Evolutionary conservation across 2,797 vertebrate species (phyloP), one percentile per base, ranked within the genome.

Genomic region (Borostomias antarcticus): DNA sequence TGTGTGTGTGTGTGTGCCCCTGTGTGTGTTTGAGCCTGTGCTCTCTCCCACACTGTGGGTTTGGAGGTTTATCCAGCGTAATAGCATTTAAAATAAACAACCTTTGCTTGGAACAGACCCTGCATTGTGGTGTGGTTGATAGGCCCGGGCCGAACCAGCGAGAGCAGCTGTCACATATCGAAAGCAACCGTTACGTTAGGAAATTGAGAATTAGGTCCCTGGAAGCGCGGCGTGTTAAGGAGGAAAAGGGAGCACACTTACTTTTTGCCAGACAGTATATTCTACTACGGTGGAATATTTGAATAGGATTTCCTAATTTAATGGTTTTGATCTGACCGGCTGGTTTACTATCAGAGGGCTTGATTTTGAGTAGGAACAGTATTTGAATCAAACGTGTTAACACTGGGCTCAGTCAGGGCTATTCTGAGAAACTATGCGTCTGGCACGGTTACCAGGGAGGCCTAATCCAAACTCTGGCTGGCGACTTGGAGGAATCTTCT

Each of bases 181-280:
- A 77, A 81, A 63, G 62, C 52, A 64, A 28, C 70, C 45, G 58
- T 77, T 69, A 48, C 68, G 67, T 69, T 67, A 61, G 81, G 82
- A 89, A 86, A 88, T 82, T 75, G 75, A 75, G 72, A 82, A 85
- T 89, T 80, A 84, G 78, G 76, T 73, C 69, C 69, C 80, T 65
- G 72, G 64, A 76, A 78, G 73, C 23, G 25, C 70, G 60, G 73
- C 64, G 75, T 69, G 70, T 79, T 79, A 75, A 69, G 59, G 2
- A 63, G 56, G 77, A 70, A 35, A 61, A 58, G 35, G 6, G 37
- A 37, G 43, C 26, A 23, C 26, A 15, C 33, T 62, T 54, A 19
- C 57, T 65, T 72, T 56, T 62, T n/a, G n/a, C n/a, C n/a, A n/a
- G n/a, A n/a, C n/a, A n/a, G n/a, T n/a, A n/a, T n/a, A n/a, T n/a